A percentile compares a stretch with the other conserved stretches of the same genome.
Evolutionary conservation across 2,113 vertebrate genomes (phyloP).

Genomic region (Sebastes schlegelii): DNA sequence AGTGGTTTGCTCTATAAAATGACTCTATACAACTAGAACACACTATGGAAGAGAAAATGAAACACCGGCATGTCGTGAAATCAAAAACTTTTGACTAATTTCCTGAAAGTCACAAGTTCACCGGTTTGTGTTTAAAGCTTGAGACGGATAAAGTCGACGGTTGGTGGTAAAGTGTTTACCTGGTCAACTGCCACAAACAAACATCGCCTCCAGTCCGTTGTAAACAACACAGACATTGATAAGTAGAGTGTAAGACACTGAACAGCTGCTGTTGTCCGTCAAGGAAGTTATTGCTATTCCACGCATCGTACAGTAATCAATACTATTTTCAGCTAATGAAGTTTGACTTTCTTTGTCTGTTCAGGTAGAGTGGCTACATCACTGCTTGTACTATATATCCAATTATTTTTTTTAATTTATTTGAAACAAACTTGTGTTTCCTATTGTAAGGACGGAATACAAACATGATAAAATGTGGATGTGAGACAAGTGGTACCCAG

Average conservation of each 20-base stretch:
- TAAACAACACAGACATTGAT: slow-evolving; percentile 1
- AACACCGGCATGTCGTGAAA: neutral
- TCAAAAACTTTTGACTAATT: neutral
- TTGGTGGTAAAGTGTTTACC: slow-evolving; percentile 16
- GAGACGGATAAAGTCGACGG: neutral
- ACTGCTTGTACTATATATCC: neutral
- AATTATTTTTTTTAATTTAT: neutral
- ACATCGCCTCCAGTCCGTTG: neutral
- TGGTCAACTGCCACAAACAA: neutral
- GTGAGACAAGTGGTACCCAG: neutral
- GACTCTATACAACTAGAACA: neutral
- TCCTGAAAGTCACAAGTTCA: neutral
- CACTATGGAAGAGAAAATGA: neutral
- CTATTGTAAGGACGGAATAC: neutral
- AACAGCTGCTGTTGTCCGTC: slow-evolving; percentile 32
- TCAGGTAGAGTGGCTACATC: neutral
- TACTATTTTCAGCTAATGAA: neutral
- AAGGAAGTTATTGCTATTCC: slow-evolving; percentile 12
- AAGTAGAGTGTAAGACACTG: neutral
- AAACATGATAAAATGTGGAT: neutral
- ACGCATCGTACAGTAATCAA: neutral
- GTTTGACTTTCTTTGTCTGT: neutral
- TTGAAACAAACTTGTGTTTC: neutral
- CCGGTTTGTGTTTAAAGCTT: neutral
- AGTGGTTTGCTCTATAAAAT: neutral